Evolutionary conservation across 2,113 vertebrate species (phyloP).

Genomic region (Dryoscopus gambensis): DNA sequence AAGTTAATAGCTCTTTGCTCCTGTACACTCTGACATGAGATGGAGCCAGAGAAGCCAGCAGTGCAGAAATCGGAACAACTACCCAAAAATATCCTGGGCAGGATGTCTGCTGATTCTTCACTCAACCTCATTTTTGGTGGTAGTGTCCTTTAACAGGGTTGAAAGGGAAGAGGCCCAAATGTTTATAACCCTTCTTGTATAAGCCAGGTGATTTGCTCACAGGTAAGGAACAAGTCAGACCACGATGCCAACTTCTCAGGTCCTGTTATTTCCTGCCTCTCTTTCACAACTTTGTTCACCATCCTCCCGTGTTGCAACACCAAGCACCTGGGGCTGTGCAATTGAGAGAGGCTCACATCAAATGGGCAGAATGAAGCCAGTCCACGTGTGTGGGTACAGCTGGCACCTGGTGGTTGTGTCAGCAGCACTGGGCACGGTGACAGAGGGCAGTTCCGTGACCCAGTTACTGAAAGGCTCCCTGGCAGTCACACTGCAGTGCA

Average conservation of each 20-base stretch:
- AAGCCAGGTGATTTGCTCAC: neutral
- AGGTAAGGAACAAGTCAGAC: neutral
- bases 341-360: neutral
- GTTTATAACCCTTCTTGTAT: neutral
- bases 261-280: neutral
- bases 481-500: neutral
- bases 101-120: neutral
- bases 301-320: neutral
- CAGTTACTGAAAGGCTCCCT: neutral
- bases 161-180: neutral
- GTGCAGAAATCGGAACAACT: neutral
- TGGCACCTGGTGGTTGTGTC: neutral
- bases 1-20: slow-evolving; percentile 40
- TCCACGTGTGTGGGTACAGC: neutral
- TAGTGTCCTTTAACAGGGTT: neutral
- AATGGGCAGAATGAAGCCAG: neutral
- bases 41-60: neutral
- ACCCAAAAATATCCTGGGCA: neutral
- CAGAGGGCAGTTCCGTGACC: neutral
- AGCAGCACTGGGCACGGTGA: neutral
- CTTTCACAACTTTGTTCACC: neutral
- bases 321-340: neutral
- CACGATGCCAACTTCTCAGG: neutral
- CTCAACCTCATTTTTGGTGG: neutral
- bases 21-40: neutral